These are phyloP conservation scores for Osmoderma eremita DNA, from an alignment of 2,888 invertebrate genomes.

Conservation along the genomic window DNA sequence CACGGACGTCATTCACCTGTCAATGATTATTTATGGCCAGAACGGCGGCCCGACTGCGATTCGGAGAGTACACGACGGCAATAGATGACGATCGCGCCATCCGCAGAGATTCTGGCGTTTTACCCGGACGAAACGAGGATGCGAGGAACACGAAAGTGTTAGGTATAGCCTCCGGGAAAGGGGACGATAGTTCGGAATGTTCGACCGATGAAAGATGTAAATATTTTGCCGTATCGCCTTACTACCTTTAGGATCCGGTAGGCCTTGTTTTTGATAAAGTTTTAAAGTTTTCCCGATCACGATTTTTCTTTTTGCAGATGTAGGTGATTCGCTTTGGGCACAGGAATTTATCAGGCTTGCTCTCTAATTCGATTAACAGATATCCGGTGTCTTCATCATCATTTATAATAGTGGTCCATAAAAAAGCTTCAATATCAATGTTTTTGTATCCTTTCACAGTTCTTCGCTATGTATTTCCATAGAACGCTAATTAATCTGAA, in stretches of 20 bases:
- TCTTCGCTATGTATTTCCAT: too few relatives aligned
- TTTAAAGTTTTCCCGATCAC: too few relatives aligned
- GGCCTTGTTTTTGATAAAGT: slow-evolving; percentile 1
- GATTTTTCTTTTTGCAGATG: neutral
- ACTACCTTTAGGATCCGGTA: too few relatives aligned
- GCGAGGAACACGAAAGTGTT: neutral
- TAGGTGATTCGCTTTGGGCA: too few relatives aligned
- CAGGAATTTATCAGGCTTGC: too few relatives aligned
- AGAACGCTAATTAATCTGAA: too few relatives aligned
- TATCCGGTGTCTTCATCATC: too few relatives aligned
- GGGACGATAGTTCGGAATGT: neutral
- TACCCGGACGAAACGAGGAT: neutral
- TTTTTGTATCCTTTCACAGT: too few relatives aligned
- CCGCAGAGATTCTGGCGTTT: too few relatives aligned
- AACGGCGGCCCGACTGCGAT: neutral
- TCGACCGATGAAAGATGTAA: slow-evolving; percentile 21
- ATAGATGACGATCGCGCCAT: neutral
- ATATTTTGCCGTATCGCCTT: slow-evolving; percentile 17
- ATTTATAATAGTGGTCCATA: too few relatives aligned
- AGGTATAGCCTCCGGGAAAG: neutral
- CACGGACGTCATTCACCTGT: slow-evolving; percentile 50
- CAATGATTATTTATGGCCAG: slow-evolving; percentile 46
- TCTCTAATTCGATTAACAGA: too few relatives aligned
- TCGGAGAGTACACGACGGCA: neutral
- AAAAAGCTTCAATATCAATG: too few relatives aligned